Percentiles rank a stretch among this genome's conserved stretches.
Conservation (phyloP, 2,888 invertebrate genomes). For the Nebria brevicollis region DNA sequence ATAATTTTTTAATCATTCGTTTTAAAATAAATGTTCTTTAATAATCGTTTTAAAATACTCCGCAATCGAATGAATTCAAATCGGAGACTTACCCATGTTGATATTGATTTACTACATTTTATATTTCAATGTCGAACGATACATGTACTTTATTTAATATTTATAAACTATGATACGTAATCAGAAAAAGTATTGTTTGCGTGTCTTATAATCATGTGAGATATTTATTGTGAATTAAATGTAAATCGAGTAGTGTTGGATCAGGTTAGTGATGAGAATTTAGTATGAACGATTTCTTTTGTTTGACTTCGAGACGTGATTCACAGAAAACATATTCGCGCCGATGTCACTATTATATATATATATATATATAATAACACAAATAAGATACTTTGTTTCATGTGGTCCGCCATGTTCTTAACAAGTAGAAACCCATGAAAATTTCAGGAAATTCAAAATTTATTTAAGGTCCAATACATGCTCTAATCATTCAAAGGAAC, state of each 20-base stretch:
- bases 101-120: not conserved
- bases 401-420: not conserved
- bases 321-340: constrained; percentile 21
- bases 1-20: not conserved
- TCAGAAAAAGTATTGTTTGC: not conserved
- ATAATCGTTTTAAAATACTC: constrained; percentile 17
- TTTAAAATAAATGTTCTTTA: not conserved
- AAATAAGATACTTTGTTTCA: not conserved
- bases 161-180: not conserved
- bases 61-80: not conserved
- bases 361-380: not conserved
- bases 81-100: constrained; percentile 3
- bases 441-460: too few relatives aligned
- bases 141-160: constrained; percentile 5
- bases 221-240: not conserved
- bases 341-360: not conserved
- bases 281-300: constrained; percentile 26
- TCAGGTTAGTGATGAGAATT: constrained; percentile 16
- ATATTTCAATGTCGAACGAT: not conserved
- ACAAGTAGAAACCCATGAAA: not conserved
- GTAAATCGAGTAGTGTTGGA: not conserved
- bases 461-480: too few relatives aligned
- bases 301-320: not conserved
- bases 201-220: not conserved
- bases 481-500: too few relatives aligned